Conservation (phyloP, 2,888 invertebrate species). For the Eupithecia vulgata region DNA sequence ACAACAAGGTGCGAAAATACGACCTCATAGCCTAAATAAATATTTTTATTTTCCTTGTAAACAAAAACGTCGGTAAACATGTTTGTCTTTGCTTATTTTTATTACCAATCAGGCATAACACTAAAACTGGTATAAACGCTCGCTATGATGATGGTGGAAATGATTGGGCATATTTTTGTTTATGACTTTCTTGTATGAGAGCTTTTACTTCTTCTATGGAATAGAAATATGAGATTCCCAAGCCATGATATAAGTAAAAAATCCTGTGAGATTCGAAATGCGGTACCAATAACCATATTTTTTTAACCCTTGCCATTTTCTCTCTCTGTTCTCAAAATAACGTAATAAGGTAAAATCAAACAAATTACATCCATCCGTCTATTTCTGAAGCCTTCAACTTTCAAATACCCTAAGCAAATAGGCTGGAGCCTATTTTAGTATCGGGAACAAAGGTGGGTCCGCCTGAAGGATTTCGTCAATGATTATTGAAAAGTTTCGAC, state of each 20-base stretch:
- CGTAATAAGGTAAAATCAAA: conserved; percentile 14
- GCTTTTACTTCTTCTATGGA: conserved; percentile 15
- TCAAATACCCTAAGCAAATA: conserved; percentile 35
- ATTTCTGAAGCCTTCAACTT: conserved; percentile 24
- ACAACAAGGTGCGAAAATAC: conserved; percentile 31
- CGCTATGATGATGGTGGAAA: conserved; percentile 37
- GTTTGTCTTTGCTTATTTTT: conserved; percentile 53
- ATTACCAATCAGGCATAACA: conserved; percentile 48
- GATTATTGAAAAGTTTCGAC: conserved; percentile 74
- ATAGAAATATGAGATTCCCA: background rate
- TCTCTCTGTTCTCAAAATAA: background rate
- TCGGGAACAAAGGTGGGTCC: conserved; percentile 56
- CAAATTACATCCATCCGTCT: conserved; percentile 9
- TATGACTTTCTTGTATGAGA: conserved; percentile 29
- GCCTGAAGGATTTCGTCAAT: conserved; percentile 69
- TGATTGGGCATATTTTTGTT: conserved; percentile 40
- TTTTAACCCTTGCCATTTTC: background rate
- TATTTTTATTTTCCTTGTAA: conserved; percentile 43
- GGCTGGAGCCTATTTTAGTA: conserved; percentile 40
- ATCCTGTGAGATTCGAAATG: background rate
- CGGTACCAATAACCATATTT: background rate
- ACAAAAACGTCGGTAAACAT: conserved; percentile 52
- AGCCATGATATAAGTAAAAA: background rate
- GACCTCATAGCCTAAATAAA: conserved; percentile 34
- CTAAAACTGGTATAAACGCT: conserved; percentile 45